These are phyloP conservation scores for Pomatorhinus ruficollis DNA, from an alignment of 2,113 vertebrate genomes.

Conservation along the genomic window DNA sequence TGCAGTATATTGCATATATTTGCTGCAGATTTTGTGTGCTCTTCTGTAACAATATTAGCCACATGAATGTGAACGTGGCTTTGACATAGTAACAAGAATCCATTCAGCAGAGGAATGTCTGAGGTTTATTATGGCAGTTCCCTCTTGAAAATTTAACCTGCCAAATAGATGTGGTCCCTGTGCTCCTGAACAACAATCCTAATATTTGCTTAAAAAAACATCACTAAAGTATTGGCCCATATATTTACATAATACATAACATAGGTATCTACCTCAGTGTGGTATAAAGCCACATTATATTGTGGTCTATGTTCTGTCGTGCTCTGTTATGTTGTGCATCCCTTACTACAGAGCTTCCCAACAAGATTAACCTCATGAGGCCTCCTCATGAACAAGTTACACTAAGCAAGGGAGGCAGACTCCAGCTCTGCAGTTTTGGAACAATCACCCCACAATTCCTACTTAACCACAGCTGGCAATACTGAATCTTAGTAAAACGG, in stretches of 20 bases:
- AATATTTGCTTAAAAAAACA: not conserved
- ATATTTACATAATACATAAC: not conserved
- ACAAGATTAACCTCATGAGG: not conserved
- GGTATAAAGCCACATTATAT: not conserved
- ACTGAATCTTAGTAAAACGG: not conserved
- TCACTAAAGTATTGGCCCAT: not conserved
- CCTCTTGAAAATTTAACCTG: not conserved
- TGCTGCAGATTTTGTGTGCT: not conserved
- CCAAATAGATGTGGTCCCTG: not conserved
- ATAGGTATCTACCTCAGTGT: not conserved
- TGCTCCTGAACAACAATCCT: not conserved
- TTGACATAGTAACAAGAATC: not conserved
- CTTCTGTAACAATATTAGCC: not conserved
- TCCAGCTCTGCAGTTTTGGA: not conserved
- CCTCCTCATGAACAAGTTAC: not conserved
- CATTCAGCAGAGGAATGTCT: constrained; percentile 9
- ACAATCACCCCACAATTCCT: not conserved
- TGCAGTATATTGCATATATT: not conserved
- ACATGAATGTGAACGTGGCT: not conserved
- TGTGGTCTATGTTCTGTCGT: not conserved
- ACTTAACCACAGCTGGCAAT: constrained; percentile 4
- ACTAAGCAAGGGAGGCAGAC: not conserved
- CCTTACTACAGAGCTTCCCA: not conserved
- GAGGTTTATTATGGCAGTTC: constrained; percentile 1
- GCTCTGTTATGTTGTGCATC: not conserved